A percentile compares a stretch with the other conserved stretches of the same genome.
Conservation (phyloP, 1,140 invertebrate species). For the Camponotus vicinus region DNA sequence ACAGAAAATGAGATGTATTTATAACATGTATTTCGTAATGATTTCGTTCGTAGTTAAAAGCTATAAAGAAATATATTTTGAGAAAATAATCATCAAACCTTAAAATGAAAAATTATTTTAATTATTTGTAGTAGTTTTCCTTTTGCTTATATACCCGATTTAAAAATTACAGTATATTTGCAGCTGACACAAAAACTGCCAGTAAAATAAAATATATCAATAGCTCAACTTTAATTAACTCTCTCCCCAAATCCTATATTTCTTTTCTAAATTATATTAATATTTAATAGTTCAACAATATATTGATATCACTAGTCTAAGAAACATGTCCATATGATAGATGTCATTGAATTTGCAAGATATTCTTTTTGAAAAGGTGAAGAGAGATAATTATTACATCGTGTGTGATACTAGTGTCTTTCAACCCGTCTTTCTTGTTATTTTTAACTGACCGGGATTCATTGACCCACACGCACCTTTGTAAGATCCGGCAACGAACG, state of each 20-base stretch:
- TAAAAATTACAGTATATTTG: no score
- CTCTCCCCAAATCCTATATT: neutral
- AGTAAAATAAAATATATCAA: neutral
- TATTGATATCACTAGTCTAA: neutral
- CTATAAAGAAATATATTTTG: no score
- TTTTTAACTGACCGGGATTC: constrained; percentile 46
- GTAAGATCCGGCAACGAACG: constrained; percentile 49
- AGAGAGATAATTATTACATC: neutral
- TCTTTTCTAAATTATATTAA: neutral
- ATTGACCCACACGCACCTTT: constrained; percentile 26
- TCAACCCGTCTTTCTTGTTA: constrained; percentile 27
- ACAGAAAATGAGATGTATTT: no score
- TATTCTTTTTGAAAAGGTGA: neutral
- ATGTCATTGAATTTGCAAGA: neutral
- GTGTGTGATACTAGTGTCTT: constrained; percentile 6
- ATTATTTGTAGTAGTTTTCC: no score
- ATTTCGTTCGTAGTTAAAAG: no score
- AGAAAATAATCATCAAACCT: no score
- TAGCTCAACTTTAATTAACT: neutral
- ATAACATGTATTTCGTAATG: no score
- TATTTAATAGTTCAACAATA: no score
- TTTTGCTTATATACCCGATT: no score
- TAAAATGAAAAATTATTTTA: no score
- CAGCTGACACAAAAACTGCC: neutral
- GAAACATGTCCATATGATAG: neutral